Evolutionary conservation across 92 coral and sea anemone genomes (phyloP).

Genomic region (Epizoanthus ramosus): DNA sequence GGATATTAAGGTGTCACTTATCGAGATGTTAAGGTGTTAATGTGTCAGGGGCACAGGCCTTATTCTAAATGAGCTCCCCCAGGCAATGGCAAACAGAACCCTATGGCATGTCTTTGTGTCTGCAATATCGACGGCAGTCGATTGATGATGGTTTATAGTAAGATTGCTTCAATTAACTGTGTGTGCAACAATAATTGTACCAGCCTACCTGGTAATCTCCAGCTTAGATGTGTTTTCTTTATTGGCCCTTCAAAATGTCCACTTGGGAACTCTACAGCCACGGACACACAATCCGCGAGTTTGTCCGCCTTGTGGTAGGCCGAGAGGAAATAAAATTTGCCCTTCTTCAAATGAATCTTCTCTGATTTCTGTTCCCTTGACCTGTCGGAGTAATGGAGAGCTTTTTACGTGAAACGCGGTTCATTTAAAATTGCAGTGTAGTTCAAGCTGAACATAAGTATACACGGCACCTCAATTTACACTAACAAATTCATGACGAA

Average conservation of each 20-base stretch:
- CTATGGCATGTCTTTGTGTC: no score
- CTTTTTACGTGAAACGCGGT: neutral
- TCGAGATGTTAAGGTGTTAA: no score
- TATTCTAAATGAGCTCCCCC: no score
- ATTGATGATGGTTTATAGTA: no score
- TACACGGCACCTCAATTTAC: neutral
- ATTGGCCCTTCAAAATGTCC: conserved; percentile 99
- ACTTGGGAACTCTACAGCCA: conserved; percentile 95
- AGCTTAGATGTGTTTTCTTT: conserved; percentile 92
- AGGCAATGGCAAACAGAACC: no score
- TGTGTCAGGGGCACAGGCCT: no score
- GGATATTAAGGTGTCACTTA: no score
- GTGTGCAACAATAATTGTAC: neutral
- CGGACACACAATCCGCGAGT: conserved; percentile 94
- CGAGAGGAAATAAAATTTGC: conserved; percentile 87
- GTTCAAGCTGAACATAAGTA: no score
- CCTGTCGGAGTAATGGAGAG: conserved; percentile 47
- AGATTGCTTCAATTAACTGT: no score
- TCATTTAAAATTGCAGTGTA: neutral
- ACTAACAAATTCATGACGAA: no score
- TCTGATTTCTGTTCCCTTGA: conserved; percentile 98
- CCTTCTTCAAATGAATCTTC: conserved; percentile 78
- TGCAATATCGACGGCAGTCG: no score
- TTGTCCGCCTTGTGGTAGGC: conserved; percentile 97
- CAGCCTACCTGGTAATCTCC: conserved; percentile 89